Evolutionary conservation across 30 jellyfish, hydroid and myxozoan species (phyloP).

Genomic region (Cassiopea andromeda): DNA sequence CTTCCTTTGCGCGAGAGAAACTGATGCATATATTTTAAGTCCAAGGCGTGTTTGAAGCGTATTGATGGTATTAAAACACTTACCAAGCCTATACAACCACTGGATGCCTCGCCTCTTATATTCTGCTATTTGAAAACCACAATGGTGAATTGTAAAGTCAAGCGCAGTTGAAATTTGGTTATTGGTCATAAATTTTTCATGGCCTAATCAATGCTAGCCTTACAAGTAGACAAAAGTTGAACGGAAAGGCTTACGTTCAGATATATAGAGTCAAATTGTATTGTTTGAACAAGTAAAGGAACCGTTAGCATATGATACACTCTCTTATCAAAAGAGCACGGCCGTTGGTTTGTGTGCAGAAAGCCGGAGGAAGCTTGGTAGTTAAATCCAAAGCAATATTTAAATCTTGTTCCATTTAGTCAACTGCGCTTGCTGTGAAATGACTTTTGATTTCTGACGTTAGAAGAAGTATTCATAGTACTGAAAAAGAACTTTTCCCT

Average conservation of each 20-base stretch:
- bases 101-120: neutral
- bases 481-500: no score
- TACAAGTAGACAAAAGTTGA: constrained; percentile 7
- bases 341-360: no score
- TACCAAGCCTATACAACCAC: neutral
- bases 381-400: no score
- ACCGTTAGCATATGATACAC: neutral
- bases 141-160: neutral
- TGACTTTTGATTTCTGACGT: constrained; percentile 1
- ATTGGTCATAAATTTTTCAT: constrained; percentile 19
- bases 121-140: neutral
- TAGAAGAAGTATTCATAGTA: neutral
- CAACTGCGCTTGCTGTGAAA: neutral
- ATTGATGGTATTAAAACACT: neutral
- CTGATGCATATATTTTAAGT: neutral
- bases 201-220: constrained; percentile 41
- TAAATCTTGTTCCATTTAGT: neutral
- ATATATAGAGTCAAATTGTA: constrained; percentile 4
- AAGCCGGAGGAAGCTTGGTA: no score
- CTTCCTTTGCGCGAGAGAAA: neutral
- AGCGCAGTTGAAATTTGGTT: constrained; percentile 5
- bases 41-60: neutral
- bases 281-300: neutral
- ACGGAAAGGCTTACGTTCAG: constrained; percentile 32
- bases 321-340: neutral